Conservation (phyloP, 2,888 invertebrate genomes). For the Hoplodrina blanda region DNA sequence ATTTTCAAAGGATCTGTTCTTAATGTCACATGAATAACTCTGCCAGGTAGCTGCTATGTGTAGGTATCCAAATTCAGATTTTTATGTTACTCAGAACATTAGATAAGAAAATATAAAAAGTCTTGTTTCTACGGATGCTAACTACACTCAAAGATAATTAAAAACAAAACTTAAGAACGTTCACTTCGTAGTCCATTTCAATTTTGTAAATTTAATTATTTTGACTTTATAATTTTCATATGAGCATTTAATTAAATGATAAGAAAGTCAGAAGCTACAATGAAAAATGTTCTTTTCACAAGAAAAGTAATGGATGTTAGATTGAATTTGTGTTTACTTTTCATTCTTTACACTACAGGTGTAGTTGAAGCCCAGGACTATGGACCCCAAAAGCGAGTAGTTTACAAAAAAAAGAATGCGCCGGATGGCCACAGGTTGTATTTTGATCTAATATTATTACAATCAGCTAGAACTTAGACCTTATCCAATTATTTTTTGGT, state of each 20-base stretch:
- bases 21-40: slow-evolving; percentile 31
- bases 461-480: neutral
- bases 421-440: slow-evolving; percentile 78
- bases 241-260: slow-evolving; percentile 71
- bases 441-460: neutral
- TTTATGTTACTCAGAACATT: slow-evolving; percentile 1
- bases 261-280: slow-evolving; percentile 59
- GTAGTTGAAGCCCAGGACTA: slow-evolving; percentile 49
- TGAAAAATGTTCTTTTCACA: slow-evolving; percentile 33
- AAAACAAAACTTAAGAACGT: slow-evolving; percentile 10
- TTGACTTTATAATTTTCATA: slow-evolving; percentile 47
- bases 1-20: slow-evolving; percentile 33
- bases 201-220: slow-evolving; percentile 62
- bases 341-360: slow-evolving; percentile 57
- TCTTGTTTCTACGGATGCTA: slow-evolving; percentile 8
- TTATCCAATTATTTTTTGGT: no score
- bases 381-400: neutral
- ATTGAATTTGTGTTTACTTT: slow-evolving; percentile 55
- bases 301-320: slow-evolving; percentile 61
- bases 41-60: neutral
- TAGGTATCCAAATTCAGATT: slow-evolving; percentile 8
- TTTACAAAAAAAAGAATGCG: slow-evolving; percentile 65
- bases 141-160: slow-evolving; percentile 26
- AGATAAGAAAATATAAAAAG: neutral
- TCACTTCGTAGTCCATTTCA: slow-evolving; percentile 27